Percentiles rank a stretch among this genome's conserved stretches.
Conservation (phyloP, 2,113 vertebrate species). For the Pleuronectes platessa region DNA sequence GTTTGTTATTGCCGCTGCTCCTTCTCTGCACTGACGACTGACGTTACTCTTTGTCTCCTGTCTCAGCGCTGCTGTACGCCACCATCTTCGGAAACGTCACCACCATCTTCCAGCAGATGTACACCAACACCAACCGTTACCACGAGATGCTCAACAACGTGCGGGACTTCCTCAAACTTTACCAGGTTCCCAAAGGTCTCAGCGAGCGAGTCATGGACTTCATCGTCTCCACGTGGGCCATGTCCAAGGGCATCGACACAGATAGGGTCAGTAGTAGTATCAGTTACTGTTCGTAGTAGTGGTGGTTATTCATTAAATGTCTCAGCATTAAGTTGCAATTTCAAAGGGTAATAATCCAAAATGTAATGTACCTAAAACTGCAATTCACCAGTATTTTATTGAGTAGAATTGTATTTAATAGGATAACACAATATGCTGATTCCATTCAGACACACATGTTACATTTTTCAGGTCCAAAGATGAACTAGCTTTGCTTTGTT, state of each 20-base stretch:
- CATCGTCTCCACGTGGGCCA: conserved; percentile 98
- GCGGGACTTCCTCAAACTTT: conserved; percentile 96
- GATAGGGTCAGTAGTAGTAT: conserved; percentile 87
- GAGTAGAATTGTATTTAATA: background rate
- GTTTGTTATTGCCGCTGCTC: too few species aligned
- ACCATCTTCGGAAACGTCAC: conserved; percentile 99
- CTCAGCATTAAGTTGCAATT: too few species aligned
- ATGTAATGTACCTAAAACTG: too few species aligned
- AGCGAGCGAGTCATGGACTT: conserved; percentile 99
- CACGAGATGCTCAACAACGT: conserved; percentile 99
- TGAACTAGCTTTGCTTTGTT: background rate
- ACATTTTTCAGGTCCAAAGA: conserved; percentile 5
- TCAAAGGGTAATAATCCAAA: background rate
- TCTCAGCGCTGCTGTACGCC: conserved; percentile 95
- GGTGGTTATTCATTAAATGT: background rate
- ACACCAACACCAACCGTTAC: conserved; percentile 98
- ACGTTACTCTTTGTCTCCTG: conserved; percentile 19
- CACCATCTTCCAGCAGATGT: conserved; percentile 99
- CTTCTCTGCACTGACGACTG: too few species aligned
- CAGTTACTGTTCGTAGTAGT: background rate
- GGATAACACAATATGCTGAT: background rate
- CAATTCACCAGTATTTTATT: too few species aligned
- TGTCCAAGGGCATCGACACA: conserved; percentile 99
- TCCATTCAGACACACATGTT: too few species aligned
- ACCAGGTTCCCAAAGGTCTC: conserved; percentile 98